Evolutionary conservation across 2,113 vertebrate genomes (phyloP).

Genomic region (Thymallus thymallus): DNA sequence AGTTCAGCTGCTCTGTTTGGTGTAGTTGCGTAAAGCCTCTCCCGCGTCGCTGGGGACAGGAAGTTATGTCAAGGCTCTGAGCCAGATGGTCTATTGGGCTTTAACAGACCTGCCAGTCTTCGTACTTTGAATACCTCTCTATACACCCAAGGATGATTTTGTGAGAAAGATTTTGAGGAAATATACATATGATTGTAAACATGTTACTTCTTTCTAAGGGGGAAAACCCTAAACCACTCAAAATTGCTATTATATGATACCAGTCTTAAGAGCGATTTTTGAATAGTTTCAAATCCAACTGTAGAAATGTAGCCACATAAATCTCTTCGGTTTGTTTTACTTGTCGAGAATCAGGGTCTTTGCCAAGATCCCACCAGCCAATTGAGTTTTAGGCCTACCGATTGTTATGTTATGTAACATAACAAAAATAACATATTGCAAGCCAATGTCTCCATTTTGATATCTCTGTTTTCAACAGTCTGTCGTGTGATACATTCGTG

Average conservation of each 20-base stretch:
- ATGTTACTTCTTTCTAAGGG: neutral
- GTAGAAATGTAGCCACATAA: conserved; percentile 18
- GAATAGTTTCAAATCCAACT: conserved; percentile 2
- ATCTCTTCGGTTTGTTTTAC: conserved; percentile 16
- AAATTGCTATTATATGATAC: neutral
- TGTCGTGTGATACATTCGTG: neutral
- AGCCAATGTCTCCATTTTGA: neutral
- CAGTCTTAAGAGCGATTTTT: neutral
- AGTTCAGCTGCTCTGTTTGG: neutral
- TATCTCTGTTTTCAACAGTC: neutral
- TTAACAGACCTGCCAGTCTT: neutral
- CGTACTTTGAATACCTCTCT: conserved; percentile 13
- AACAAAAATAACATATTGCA: conserved; percentile 4
- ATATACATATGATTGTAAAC: neutral
- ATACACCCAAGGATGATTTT: conserved; percentile 2
- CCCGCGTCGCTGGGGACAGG: conserved; percentile 8
- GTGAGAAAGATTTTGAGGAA: neutral
- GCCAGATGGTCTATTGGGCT: neutral
- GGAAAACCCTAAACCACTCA: neutral
- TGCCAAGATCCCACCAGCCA: conserved; percentile 22
- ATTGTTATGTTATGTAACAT: neutral
- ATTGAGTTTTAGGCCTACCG: neutral
- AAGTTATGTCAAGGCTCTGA: conserved; percentile 26
- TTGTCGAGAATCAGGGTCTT: neutral
- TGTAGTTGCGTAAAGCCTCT: neutral